phyloP scores from a whole-genome alignment of 2,888 invertebrate genomes.

The Scaptomyza parva region DNA sequence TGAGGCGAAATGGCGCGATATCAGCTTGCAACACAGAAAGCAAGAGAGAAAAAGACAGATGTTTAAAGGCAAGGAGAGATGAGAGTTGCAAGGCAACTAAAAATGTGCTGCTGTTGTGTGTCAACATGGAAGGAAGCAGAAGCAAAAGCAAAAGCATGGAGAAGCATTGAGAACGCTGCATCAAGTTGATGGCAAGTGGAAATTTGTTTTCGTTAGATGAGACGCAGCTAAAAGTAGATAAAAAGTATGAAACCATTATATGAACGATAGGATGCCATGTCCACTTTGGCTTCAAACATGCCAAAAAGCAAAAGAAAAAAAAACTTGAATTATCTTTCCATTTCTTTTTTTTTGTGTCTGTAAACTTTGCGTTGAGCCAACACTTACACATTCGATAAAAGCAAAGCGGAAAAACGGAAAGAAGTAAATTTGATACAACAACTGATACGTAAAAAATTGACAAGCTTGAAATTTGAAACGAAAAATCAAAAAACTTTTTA shows the following conservation, averaged over 20 bases:
- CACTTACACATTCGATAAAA: neutral
- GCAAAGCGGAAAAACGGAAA: neutral
- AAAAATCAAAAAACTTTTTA: neutral
- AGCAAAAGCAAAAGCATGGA: too few species aligned
- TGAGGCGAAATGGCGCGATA: conserved; percentile 74
- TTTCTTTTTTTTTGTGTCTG: neutral
- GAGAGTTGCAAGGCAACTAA: conserved; percentile 30
- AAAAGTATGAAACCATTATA: conserved; percentile 22
- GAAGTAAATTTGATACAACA: neutral
- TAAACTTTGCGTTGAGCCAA: neutral
- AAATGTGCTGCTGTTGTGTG: conserved; percentile 41
- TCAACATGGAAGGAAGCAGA: conserved; percentile 40
- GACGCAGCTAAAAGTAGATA: conserved; percentile 33
- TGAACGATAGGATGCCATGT: conserved; percentile 10
- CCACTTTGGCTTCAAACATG: conserved; percentile 13
- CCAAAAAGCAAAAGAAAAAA: neutral
- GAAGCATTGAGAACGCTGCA: conserved; percentile 20
- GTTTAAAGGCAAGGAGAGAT: neutral
- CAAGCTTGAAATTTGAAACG: neutral
- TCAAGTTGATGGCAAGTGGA: conserved; percentile 53
- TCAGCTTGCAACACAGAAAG: conserved; percentile 30
- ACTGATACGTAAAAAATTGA: neutral
- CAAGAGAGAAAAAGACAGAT: neutral
- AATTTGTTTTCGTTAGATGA: conserved; percentile 56
- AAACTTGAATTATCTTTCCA: neutral